Evolutionary conservation across 2,113 vertebrate species (phyloP), one percentile per base, ranked within the genome.

Genomic region (Porphyrio hochstetteri): DNA sequence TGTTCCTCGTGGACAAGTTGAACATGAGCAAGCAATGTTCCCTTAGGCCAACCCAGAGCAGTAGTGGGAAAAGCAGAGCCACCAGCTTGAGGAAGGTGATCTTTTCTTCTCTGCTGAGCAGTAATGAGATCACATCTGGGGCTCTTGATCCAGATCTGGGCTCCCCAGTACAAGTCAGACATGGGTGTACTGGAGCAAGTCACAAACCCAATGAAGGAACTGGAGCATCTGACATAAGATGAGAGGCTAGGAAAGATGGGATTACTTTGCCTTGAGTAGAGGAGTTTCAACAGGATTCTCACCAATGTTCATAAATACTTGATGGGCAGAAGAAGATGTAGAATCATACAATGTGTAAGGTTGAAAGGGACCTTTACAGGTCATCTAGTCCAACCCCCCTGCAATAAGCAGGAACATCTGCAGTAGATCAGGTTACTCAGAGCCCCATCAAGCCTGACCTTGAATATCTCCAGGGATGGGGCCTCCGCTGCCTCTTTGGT

Each of bases 131-230:
- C 64, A 35, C 17, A 74, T 9, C 11, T 57, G 28, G 16, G 7
- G 17, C 74, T 64, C 59, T 57, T 25, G 23, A 52, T 81, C 23
- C 27, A 52, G 10, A 57, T 74, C 44, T 53, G 24, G 27, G 10
- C 40, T 81, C 14, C 29, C 13, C 20, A 44, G 33, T 35, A 18
- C 18, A 38, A 56, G 68, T 86, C 11, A 89, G 55, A 64, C 10
- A 65, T 6, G 2, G 7, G 14, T 29, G 5, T 53, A 65, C 8
- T 53, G 36, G 3, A 60, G 11, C 0, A 0, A 92, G 67, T 80
- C 53, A 93, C 11, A 69, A 69, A 81, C 21, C 33, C 16, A 6
- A 46, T 67, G n/a, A 70, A 74, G 7, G 9, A 7, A 60, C 8
- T 42, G 6, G 8, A 67, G 10, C 18, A 63, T 31, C 42, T 52